A percentile compares a stretch with the other conserved stretches of the same genome.
phyloP scores from a whole-genome alignment of 2,888 invertebrate genomes.

The Octodonta nipae region DNA sequence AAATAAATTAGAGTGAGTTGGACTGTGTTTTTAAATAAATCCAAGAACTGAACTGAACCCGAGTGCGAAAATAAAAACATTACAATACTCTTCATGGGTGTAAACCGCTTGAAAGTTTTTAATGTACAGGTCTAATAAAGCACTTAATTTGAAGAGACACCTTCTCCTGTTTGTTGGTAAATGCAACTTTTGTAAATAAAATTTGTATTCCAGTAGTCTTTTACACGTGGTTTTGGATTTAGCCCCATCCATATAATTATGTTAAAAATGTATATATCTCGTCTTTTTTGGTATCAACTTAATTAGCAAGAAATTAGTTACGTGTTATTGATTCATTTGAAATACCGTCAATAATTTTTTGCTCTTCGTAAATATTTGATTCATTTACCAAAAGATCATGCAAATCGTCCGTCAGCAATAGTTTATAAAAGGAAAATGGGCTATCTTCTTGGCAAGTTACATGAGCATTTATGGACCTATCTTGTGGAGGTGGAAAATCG shows the following conservation, averaged over 20 bases:
- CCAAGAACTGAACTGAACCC: no score
- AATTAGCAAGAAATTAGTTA: constrained; percentile 4
- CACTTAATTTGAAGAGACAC: constrained; percentile 11
- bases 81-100: constrained; percentile 14
- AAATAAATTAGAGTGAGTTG: no score
- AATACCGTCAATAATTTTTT: constrained; percentile 7
- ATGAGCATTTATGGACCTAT: not conserved
- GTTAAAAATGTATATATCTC: constrained; percentile 13
- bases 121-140: constrained; percentile 10
- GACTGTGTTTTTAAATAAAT: no score
- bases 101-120: constrained; percentile 14
- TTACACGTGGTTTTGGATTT: constrained; percentile 10
- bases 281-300: constrained; percentile 5
- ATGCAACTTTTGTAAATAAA: constrained; percentile 5
- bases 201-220: constrained; percentile 8
- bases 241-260: constrained; percentile 15
- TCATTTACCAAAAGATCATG: constrained; percentile 5
- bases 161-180: constrained; percentile 2
- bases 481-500: not conserved
- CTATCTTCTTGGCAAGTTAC: not conserved
- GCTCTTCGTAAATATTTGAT: constrained; percentile 8
- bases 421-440: not conserved
- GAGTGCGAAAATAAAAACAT: no score
- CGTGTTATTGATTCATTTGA: constrained; percentile 5
- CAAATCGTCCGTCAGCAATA: constrained; percentile 1